These are phyloP conservation scores for Andrena bucephala DNA, from an alignment of 2,888 invertebrate genomes.

Conservation along the genomic window DNA sequence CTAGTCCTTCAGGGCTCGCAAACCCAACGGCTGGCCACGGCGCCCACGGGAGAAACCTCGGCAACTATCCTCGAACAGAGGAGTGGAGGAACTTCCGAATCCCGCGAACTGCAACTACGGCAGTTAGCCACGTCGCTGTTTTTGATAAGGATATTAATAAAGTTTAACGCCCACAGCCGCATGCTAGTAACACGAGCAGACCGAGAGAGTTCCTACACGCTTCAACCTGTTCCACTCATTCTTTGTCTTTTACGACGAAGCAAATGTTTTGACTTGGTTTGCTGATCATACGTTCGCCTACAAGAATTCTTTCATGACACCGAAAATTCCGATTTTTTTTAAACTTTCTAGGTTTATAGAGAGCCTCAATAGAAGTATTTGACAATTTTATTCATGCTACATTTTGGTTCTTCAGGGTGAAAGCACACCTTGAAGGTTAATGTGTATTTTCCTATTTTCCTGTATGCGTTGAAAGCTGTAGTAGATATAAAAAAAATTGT, in stretches of 20 bases:
- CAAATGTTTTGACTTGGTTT: not conserved
- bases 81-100: constrained; percentile 72
- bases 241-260: not conserved
- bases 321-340: not conserved
- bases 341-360: no score
- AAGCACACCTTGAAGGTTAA: no score
- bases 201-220: not conserved
- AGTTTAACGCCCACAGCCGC: constrained; percentile 69
- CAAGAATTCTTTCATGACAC: no score
- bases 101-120: constrained; percentile 76
- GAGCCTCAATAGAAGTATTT: no score
- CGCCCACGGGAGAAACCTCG: constrained; percentile 80
- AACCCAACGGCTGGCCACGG: constrained; percentile 79
- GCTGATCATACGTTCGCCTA: not conserved
- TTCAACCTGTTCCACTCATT: not conserved
- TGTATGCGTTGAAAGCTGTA: no score
- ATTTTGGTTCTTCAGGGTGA: no score
- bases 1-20: constrained; percentile 81
- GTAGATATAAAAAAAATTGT: no score
- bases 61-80: constrained; percentile 71
- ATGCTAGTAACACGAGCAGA: constrained; percentile 17
- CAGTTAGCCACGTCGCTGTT: constrained; percentile 75
- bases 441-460: no score
- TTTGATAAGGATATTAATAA: constrained; percentile 83
- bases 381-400: no score